Evolutionary conservation across 2,888 invertebrate genomes (phyloP), one percentile per base, ranked within the genome.

Genomic region (Hesperia comma): DNA sequence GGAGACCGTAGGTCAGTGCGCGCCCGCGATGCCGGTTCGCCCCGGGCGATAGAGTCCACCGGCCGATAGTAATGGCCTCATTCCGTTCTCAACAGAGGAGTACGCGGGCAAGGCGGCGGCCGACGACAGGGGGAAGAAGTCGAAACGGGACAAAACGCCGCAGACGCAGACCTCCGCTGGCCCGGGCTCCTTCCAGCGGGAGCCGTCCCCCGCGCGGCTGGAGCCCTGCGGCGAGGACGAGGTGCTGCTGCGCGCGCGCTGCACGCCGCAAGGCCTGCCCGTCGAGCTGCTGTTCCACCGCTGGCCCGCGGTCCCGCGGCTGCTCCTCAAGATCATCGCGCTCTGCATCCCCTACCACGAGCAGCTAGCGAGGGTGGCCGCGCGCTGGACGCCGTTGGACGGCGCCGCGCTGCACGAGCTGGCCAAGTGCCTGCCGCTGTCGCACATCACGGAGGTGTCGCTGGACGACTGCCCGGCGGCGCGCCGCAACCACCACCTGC

Each of bases 381-480:
- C 77, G 32, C 75, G 71, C 40, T 68, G 71, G 69, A 55, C 61
- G 8, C 54, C 67, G 17, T 70, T 76, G 26, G 58, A 62, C 40
- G 71, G 72, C 21, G 66, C 33, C 6, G 63, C 63, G 32, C 68
- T 80, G 2, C 67, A 75, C 69, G 75, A 77, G 62, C 66, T 78
- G 32, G 70, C 71, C 14, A 72, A 70, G 49, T 58, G 63, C n/a
- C 66, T 75, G 19, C 67, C 70, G 2, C 32, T 33, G 33, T 72
- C 77, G 33, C 66, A 70, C 7, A 62, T 80, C 56, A 77, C 77
- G 6, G 78, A 80, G 55, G 43, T 80, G n/a, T 71, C 70, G 61
- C 72, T 81, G 7, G 79, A 81, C 71, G 78, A 78, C 71, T 72
- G 78, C 32, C 75, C 73, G 14, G 70, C 74, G 19, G 62, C 62